These are phyloP conservation scores for Dendrocincla fuliginosa DNA, from an alignment of 2,797 vertebrate genomes.

Conservation along the genomic window DNA sequence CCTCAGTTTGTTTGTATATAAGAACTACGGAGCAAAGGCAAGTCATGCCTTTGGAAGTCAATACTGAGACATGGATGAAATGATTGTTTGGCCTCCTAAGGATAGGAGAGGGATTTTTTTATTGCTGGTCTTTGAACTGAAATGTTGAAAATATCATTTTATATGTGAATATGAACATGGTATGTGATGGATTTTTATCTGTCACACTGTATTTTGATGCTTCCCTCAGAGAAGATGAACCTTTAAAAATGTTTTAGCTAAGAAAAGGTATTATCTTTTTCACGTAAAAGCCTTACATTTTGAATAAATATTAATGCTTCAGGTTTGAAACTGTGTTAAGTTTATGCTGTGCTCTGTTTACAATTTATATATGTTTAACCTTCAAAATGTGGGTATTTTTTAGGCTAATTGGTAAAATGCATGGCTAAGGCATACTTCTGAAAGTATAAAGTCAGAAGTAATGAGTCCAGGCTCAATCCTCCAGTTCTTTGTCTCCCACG, in stretches of 20 bases:
- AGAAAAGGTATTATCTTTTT: slow-evolving; percentile 58
- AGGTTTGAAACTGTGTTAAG: slow-evolving; percentile 37
- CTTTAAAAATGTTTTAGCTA: slow-evolving; percentile 74
- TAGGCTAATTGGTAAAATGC: neutral
- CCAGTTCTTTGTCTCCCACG: neutral
- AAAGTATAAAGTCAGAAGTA: neutral
- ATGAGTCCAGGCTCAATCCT: neutral
- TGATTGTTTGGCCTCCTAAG: slow-evolving; percentile 76
- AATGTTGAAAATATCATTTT: slow-evolving; percentile 76
- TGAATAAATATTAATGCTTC: slow-evolving; percentile 76
- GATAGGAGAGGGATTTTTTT: slow-evolving; percentile 41
- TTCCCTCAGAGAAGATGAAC: slow-evolving; percentile 70
- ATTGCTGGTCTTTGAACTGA: slow-evolving; percentile 73
- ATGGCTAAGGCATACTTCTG: neutral
- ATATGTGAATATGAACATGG: slow-evolving; percentile 68
- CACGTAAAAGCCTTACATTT: slow-evolving; percentile 75
- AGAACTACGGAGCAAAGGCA: slow-evolving; percentile 72
- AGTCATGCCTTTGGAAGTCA: slow-evolving; percentile 79
- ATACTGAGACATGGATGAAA: slow-evolving; percentile 68
- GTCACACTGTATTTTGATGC: slow-evolving; percentile 74
- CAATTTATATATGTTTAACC: neutral
- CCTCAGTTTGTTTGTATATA: slow-evolving; percentile 74
- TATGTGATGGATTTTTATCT: slow-evolving; percentile 68
- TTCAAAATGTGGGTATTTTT: neutral
- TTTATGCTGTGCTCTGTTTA: neutral